Evolutionary conservation across 2,113 vertebrate genomes (phyloP).

Genomic region (Plestiodon gilberti): DNA sequence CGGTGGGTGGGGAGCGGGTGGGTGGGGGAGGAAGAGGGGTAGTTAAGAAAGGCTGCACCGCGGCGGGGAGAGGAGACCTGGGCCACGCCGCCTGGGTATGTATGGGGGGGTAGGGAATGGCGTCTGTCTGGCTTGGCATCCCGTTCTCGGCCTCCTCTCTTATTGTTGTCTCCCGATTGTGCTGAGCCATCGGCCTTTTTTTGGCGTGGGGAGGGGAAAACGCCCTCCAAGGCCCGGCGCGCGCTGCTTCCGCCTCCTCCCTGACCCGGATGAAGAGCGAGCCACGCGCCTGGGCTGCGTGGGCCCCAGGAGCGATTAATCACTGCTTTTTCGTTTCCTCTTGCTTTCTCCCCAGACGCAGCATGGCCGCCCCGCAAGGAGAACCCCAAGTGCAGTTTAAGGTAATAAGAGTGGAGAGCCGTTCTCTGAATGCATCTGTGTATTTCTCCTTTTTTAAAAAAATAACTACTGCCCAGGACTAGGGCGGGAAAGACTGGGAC

Average conservation of each 20-base stretch:
- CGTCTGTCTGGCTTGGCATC: not conserved
- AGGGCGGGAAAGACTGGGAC: rapidly evolving
- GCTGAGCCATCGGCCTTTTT: not conserved
- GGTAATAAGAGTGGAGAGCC: slow-evolving; percentile 55
- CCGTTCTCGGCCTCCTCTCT: not conserved
- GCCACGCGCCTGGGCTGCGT: not conserved
- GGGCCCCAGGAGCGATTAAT: not conserved
- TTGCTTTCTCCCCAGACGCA: slow-evolving; percentile 65
- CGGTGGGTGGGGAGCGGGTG: rapidly evolving
- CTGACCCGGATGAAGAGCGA: slow-evolving; percentile 22
- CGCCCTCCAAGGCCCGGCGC: slow-evolving; percentile 1
- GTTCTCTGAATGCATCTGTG: rapidly evolving
- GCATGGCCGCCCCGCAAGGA: slow-evolving; percentile 83
- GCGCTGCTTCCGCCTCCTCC: too few relatives aligned
- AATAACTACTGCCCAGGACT: rapidly evolving
- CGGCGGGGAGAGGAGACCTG: too few relatives aligned
- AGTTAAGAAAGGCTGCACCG: not conserved
- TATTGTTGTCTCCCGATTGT: not conserved
- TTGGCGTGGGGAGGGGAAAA: not conserved
- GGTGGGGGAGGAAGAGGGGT: not conserved
- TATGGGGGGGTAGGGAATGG: not conserved
- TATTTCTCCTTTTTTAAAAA: not conserved
- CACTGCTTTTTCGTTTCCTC: not conserved
- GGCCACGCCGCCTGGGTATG: not conserved
- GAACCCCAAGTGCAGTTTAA: slow-evolving; percentile 87